Base-by-base conservation (phyloP, 1,140 invertebrate species). In the Schlechtendalia chinensis region DNA sequence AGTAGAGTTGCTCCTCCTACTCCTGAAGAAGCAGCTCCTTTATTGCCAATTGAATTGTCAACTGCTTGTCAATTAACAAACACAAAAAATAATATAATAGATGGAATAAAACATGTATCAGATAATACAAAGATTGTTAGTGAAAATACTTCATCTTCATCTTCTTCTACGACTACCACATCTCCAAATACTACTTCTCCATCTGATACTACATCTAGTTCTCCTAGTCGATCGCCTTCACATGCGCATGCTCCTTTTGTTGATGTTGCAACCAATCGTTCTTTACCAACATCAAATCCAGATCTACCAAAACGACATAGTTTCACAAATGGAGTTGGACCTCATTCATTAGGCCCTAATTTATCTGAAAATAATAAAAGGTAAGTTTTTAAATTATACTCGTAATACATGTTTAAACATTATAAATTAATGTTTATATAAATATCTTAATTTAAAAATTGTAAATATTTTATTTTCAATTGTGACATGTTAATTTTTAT, bases 1-100 rank as follows among this genome's bases (percentile, higher is more conserved):
- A 90, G 89, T 10, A 86, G 89, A 83, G 85, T 90, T 22, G 90
- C 89, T 58, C 90, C 90, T 59, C 89, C 90, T 39, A 90, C 90
- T 11, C 90, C 24, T n/a, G 87, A 89, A 27, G 89, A 90, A 67
- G 81, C 86, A 8, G 86, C 87, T 5, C 86, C 87, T 4, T 83
- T 86, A n/a, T 84, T 84, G n/a, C 81, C 82, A 5, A 84, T 85
- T 61, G 75, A 79, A 61, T 3, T 61, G 17, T 79, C 56, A 47
- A 39, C 39, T 61, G 58, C 75, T 61, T 47, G 39, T n/a, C 75
- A 79, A n/a, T 27, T 32, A 59, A 63, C 39, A 27, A 63, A 63
- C 19, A 47, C 10, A 16, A 59, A 79, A 79, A 47, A 63, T 11
- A 59, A 63, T 50, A 17, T 24, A 47, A 63, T 39, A 8, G 39